phyloP scores from a whole-genome alignment of 2,888 invertebrate species.

The Drosophila mulleri region DNA sequence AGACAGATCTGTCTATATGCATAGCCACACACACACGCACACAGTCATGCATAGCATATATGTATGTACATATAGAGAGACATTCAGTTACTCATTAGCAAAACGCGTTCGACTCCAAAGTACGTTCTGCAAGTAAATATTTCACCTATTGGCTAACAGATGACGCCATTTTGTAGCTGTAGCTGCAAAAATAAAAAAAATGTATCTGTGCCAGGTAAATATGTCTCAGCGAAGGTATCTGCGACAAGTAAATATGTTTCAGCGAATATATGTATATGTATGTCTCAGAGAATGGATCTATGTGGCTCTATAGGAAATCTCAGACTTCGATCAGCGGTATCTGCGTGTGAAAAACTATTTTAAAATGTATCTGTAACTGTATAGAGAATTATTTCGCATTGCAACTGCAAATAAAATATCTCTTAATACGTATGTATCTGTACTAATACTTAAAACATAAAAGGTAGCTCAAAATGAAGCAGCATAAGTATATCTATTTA shows the following conservation, averaged over 20 bases:
- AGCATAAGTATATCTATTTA: background rate
- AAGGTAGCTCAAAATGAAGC: no score
- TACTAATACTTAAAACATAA: no score
- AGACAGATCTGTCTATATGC: conserved; percentile 41
- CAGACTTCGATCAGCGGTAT: background rate
- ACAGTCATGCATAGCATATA: background rate
- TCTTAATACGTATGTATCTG: no score
- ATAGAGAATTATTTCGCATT: no score
- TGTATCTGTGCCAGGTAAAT: conserved; percentile 4
- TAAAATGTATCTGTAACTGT: no score
- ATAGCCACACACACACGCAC: background rate
- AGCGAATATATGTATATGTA: background rate
- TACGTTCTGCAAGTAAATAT: conserved; percentile 36
- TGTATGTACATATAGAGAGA: background rate
- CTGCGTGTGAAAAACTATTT: no score
- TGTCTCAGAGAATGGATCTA: no score
- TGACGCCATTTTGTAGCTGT: conserved; percentile 71
- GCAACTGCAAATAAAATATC: no score
- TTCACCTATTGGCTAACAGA: conserved; percentile 27
- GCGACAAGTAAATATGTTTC: background rate
- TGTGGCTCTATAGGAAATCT: background rate
- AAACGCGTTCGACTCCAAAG: conserved; percentile 39
- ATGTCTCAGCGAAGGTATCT: background rate
- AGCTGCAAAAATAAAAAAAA: background rate
- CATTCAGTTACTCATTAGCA: conserved; percentile 65